Conservation (phyloP, 1,140 invertebrate genomes). For the Pteromalus puparum region DNA sequence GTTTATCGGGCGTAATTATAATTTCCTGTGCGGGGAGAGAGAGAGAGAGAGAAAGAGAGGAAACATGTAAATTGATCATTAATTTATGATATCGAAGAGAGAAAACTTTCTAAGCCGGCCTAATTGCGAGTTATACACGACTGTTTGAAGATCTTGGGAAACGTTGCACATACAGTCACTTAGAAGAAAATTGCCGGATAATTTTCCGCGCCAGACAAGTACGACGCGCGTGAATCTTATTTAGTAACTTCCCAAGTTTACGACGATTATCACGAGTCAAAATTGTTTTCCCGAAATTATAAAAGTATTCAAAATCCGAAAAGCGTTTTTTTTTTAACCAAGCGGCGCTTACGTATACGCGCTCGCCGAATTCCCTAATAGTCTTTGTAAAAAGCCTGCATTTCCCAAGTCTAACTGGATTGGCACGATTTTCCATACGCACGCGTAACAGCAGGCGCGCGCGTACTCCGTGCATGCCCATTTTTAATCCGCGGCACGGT, state of each 20-base stretch:
- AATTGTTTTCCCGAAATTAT: no score
- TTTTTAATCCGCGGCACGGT: background rate
- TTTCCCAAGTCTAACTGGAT: slow-evolving; percentile 17
- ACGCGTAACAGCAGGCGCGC: background rate
- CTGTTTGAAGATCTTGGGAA: background rate
- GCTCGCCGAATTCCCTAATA: background rate
- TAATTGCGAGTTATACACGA: background rate
- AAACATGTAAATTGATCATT: background rate
- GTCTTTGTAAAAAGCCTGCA: background rate
- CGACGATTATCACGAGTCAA: no score
- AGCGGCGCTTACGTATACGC: background rate
- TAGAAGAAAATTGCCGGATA: background rate
- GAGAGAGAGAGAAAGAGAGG: no score
- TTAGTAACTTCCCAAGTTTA: no score
- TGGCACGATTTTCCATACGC: slow-evolving; percentile 28
- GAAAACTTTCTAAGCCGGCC: background rate
- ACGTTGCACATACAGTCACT: background rate
- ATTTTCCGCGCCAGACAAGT: no score
- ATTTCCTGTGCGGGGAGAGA: background rate
- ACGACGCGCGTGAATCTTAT: no score
- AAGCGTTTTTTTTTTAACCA: no score
- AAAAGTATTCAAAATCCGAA: no score
- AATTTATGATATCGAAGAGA: background rate
- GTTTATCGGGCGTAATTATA: background rate
- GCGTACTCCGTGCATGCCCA: no score